Base-by-base conservation (phyloP, 2,113 vertebrate species). In the Engystomops pustulosus region DNA sequence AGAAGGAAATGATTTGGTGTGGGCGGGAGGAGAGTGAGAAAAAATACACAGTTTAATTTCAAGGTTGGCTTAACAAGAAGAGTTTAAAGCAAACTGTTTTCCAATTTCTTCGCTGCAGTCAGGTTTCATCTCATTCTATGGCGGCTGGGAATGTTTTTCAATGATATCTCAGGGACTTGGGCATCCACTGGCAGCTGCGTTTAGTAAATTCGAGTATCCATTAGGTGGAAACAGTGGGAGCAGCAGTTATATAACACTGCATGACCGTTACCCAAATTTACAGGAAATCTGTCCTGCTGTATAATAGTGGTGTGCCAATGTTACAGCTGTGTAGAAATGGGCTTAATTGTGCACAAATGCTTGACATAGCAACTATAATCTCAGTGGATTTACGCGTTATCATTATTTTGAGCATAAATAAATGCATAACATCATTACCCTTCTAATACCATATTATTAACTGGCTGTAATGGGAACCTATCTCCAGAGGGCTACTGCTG, bases 11-110 rank as follows among this genome's bases (percentile, higher is more conserved):
- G 30, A 55, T 23, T 15, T 41, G 34, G 12, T 58, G 53, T 67
- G 32, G 76, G 80, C 8, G 9, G 72, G 55, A 58, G 70, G 51
- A 62, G 36, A 76, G 32, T 36, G 34, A 71, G n/a, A 51, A 62
- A 80, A 41, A 75, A 77, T 65, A 53, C 25, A 47, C 58, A 68
- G 27, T 84, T 84, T 68, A 51, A 84, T 77, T 77, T 77, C 72
- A 84, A 84, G 72, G 72, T 68, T 77, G 81, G 81, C 60, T 76
- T 84, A 51, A 76, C 72, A 84, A 77, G 58, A 67, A 49, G 71
- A 67, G 58, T 72, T 76, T 65, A 49, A 27, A 47, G 55, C 49
- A 71, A 75, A 76, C n/a, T 68, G 30, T 76, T 76, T 53, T 76
- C 60, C 81, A 53, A 53, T 84, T 84, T 77, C 60, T 67, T 34